phyloP scores from a whole-genome alignment of 2,888 invertebrate genomes.

The Epinotia nisella region DNA sequence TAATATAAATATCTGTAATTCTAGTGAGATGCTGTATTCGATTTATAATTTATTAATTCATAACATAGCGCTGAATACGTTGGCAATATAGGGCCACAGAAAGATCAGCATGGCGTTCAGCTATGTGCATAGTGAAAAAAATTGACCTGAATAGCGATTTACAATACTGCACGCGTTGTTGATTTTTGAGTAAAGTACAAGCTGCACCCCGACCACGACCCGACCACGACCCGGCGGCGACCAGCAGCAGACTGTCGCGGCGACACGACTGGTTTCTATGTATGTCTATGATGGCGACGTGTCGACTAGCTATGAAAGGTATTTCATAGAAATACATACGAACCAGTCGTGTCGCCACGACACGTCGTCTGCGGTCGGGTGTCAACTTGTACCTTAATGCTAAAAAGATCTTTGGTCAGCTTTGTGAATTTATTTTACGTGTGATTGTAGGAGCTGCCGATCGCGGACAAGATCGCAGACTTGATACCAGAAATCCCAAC shows the following conservation, averaged over 20 bases:
- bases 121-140: neutral
- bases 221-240: no score
- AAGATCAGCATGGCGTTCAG: neutral
- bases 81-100: neutral
- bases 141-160: neutral
- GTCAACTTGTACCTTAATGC: no score
- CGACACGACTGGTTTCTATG: no score
- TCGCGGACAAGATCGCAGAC: constrained; percentile 75
- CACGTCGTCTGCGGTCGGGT: no score
- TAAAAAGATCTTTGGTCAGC: neutral
- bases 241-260: no score
- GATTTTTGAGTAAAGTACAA: no score
- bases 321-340: no score
- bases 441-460: constrained; percentile 69
- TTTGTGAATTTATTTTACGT: constrained; percentile 6
- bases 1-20: constrained; percentile 2
- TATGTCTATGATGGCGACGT: no score
- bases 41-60: neutral
- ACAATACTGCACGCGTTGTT: constrained; percentile 4
- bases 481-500: constrained; percentile 76
- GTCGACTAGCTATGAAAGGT: no score
- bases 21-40: constrained; percentile 8
- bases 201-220: no score
- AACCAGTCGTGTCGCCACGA: no score
- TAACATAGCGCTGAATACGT: neutral